These are phyloP conservation scores for Belonocnema kinseyi DNA, from an alignment of 1,140 invertebrate genomes.

Conservation along the genomic window DNA sequence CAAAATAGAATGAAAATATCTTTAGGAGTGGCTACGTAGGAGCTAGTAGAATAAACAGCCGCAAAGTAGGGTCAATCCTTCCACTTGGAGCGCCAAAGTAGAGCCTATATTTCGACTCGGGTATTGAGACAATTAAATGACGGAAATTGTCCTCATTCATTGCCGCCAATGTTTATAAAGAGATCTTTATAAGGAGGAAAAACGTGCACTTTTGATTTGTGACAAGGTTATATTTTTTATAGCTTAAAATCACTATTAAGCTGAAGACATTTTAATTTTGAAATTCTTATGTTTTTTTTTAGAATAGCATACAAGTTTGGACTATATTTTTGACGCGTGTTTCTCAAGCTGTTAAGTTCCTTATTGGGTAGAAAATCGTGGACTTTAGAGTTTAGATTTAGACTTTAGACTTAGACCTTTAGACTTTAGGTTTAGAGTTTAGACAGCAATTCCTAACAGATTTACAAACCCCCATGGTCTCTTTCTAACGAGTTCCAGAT, in stretches of 20 bases:
- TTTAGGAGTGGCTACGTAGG: too few species aligned
- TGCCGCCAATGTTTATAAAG: slow-evolving; percentile 20
- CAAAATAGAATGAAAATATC: too few species aligned
- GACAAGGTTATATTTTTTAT: too few species aligned
- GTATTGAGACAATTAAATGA: slow-evolving; percentile 11
- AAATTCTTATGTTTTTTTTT: not conserved
- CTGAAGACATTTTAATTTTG: not conserved
- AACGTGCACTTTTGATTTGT: too few species aligned
- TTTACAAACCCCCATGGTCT: not conserved
- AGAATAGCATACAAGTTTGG: not conserved
- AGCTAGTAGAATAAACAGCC: too few species aligned
- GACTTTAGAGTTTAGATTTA: not conserved
- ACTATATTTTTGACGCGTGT: slow-evolving; percentile 13
- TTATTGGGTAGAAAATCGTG: not conserved
- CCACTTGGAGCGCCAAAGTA: too few species aligned
- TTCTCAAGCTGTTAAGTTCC: not conserved
- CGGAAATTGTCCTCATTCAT: not conserved
- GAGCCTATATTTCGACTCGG: too few species aligned
- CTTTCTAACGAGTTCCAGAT: slow-evolving; percentile 15
- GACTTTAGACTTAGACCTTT: too few species aligned
- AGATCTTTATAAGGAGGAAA: not conserved
- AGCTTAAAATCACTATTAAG: too few species aligned
- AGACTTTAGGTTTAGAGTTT: not conserved
- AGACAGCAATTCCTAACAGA: not conserved
- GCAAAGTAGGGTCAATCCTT: too few species aligned